phyloP scores from a whole-genome alignment of 2,113 vertebrate species.

The Atlantisia rogersi region DNA sequence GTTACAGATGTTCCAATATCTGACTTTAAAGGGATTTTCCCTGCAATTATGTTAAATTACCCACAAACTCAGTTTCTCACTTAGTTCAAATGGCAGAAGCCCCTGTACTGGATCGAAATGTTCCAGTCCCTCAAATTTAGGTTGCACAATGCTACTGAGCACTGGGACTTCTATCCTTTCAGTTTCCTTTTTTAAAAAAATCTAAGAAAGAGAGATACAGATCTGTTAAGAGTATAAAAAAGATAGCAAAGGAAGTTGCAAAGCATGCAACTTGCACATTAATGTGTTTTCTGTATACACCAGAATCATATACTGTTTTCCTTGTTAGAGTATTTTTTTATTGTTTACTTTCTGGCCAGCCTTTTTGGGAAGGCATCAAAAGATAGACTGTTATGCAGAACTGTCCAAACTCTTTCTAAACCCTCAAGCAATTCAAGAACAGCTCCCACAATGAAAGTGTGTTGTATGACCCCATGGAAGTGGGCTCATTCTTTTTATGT shows the following conservation, averaged over 20 bases:
- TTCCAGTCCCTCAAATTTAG: slow-evolving; percentile 4
- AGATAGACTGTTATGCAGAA: background rate
- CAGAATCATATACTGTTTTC: background rate
- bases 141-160: slow-evolving; percentile 17
- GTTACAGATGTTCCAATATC: background rate
- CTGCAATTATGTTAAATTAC: slow-evolving; percentile 2
- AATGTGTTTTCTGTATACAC: background rate
- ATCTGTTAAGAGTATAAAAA: background rate
- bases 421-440: background rate
- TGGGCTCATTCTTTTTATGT: background rate
- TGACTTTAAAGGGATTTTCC: slow-evolving; percentile 19
- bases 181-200: background rate
- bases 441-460: background rate
- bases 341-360: background rate
- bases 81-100: slow-evolving; percentile 32
- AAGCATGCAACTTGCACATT: background rate
- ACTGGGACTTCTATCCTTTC: background rate
- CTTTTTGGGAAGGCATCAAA: background rate
- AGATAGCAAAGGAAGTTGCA: background rate
- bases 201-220: background rate
- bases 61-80: background rate
- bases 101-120: background rate
- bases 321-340: background rate
- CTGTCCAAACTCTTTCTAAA: background rate
- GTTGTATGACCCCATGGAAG: background rate